phyloP scores from a whole-genome alignment of 2,797 vertebrate genomes.

The Psittacula echo region DNA sequence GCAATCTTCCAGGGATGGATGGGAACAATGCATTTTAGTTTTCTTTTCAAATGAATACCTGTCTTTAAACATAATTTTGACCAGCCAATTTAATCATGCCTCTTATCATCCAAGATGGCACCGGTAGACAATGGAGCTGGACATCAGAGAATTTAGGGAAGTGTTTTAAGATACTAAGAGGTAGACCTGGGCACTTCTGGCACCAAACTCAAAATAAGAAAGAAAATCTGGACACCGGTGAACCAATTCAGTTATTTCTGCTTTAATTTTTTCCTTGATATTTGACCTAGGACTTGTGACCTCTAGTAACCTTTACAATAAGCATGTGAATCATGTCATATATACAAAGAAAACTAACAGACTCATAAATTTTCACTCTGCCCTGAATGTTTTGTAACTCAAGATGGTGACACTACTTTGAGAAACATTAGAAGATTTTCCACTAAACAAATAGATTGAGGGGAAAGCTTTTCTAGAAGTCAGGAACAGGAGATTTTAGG shows the following conservation, averaged over 20 bases:
- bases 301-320: background rate
- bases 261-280: background rate
- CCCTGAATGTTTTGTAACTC: background rate
- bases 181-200: background rate
- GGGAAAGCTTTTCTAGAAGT: background rate
- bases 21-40: background rate
- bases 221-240: background rate
- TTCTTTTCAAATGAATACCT: background rate
- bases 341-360: background rate
- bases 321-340: background rate
- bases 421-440: background rate
- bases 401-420: background rate
- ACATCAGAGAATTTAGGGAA: background rate
- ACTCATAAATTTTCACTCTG: background rate
- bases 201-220: background rate
- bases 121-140: background rate
- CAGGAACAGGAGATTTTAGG: background rate
- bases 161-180: background rate
- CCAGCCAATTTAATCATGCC: background rate
- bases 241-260: background rate
- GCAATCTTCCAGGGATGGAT: background rate
- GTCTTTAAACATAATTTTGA: background rate
- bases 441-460: background rate
- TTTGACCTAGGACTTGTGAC: background rate
- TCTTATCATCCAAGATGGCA: background rate